phyloP scores from a whole-genome alignment of 2,797 vertebrate genomes.

The Pagetopsis macropterus region DNA sequence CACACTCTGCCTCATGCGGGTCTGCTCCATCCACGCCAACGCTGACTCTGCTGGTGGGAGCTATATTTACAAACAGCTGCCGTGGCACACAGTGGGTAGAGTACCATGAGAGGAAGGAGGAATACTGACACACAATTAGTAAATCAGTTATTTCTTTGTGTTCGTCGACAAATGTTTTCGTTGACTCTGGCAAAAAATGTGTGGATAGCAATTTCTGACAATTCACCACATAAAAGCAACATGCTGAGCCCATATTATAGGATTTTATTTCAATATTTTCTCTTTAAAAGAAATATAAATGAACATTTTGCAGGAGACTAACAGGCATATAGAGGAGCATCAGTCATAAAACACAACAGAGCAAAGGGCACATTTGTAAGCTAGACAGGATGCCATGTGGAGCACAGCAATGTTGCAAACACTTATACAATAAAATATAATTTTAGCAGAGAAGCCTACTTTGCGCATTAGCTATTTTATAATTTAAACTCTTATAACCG shows the following conservation, averaged over 20 bases:
- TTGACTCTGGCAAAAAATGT: neutral
- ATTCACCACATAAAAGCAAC: constrained; percentile 1
- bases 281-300: constrained; percentile 71
- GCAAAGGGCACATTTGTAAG: constrained; percentile 42
- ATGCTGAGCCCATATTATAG: constrained; percentile 26
- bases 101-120: constrained; percentile 39
- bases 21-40: constrained; percentile 70
- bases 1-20: constrained; percentile 68
- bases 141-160: neutral
- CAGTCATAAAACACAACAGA: constrained; percentile 59
- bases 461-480: constrained; percentile 56
- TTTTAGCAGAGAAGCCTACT: constrained; percentile 63
- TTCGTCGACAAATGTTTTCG: neutral
- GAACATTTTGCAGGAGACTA: constrained; percentile 62
- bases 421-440: constrained; percentile 24
- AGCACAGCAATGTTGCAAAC: constrained; percentile 56
- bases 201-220: neutral
- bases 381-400: constrained; percentile 47
- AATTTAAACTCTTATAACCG: constrained; percentile 36
- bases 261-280: constrained; percentile 61
- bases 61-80: constrained; percentile 88
- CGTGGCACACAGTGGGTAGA: constrained; percentile 55
- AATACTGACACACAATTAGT: constrained; percentile 14
- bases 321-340: constrained; percentile 66
- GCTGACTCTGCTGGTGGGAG: constrained; percentile 79